A percentile compares a stretch with the other conserved stretches of the same genome.
Evolutionary conservation across 1,140 invertebrate species (phyloP).

Genomic region (Phymastichus coffea): DNA sequence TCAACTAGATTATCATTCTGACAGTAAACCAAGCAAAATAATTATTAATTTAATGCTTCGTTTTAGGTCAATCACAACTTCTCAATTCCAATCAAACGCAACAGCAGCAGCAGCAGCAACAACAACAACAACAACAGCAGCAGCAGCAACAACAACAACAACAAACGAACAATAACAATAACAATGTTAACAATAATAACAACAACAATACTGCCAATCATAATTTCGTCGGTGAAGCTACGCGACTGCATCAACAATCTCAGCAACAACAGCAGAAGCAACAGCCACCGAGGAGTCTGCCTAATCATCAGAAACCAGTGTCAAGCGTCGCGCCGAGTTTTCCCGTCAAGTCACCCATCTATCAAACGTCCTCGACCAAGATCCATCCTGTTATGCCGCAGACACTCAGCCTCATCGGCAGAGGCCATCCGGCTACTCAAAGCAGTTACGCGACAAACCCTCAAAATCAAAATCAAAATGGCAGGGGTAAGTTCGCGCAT

Average conservation of each 20-base stretch:
- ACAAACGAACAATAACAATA: slow-evolving; percentile 33
- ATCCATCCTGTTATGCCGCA: slow-evolving; percentile 79
- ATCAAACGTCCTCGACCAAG: slow-evolving; percentile 78
- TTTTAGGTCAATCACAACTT: slow-evolving; percentile 50
- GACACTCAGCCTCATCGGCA: slow-evolving; percentile 60
- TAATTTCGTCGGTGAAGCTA: slow-evolving; percentile 27
- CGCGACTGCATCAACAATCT: slow-evolving; percentile 39
- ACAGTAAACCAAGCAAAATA: no score
- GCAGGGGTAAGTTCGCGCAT: no score
- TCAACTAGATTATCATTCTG: no score
- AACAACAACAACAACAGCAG: slow-evolving; percentile 41
- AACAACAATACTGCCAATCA: slow-evolving; percentile 34
- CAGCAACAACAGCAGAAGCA: slow-evolving; percentile 41
- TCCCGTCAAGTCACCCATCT: slow-evolving; percentile 72
- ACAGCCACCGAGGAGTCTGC: slow-evolving; percentile 28
- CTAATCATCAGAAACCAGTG: slow-evolving; percentile 68
- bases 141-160: slow-evolving; percentile 39
- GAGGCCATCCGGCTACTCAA: slow-evolving; percentile 47
- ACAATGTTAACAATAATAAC: slow-evolving; percentile 35
- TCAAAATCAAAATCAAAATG: slow-evolving; percentile 32
- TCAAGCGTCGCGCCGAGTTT: slow-evolving; percentile 78
- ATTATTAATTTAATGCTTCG: no score
- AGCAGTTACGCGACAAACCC: slow-evolving; percentile 30
- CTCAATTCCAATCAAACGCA: slow-evolving; percentile 41
- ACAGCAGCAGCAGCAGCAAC: slow-evolving; percentile 39